Evolutionary conservation across 2,888 invertebrate genomes (phyloP).

Genomic region (Aelia acuminata): DNA sequence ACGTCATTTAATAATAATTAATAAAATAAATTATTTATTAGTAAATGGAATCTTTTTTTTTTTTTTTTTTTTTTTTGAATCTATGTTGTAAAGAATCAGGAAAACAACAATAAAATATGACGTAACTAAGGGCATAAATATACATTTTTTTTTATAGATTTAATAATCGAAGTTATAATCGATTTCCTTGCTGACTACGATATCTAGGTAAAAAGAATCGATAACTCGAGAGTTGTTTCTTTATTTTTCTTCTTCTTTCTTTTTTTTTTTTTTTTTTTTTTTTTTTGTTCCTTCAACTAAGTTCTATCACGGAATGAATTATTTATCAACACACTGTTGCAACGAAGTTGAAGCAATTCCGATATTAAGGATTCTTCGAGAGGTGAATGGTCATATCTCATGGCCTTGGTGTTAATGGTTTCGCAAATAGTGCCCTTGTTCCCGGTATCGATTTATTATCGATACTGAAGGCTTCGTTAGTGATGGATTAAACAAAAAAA

Average conservation of each 20-base stretch:
- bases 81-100: too few species aligned
- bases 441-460: slow-evolving; percentile 1
- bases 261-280: background rate
- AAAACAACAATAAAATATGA: background rate
- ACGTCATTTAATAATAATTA: too few species aligned
- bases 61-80: too few species aligned
- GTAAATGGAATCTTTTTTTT: background rate
- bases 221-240: background rate
- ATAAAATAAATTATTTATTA: background rate
- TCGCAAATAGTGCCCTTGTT: background rate
- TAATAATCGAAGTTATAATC: background rate
- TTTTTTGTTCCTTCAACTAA: background rate
- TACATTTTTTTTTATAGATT: background rate
- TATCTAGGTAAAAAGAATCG: slow-evolving; percentile 13
- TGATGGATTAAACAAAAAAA: background rate
- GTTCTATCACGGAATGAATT: slow-evolving; percentile 36
- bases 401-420: background rate
- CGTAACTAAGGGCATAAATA: background rate
- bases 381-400: slow-evolving; percentile 32
- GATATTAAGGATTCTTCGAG: slow-evolving; percentile 42
- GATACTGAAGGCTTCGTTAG: background rate
- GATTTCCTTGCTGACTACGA: background rate
- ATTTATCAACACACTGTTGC: slow-evolving; percentile 49
- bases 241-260: too few species aligned
- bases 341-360: slow-evolving; percentile 17